These are phyloP conservation scores for Rhadina sibilatrix DNA, from an alignment of 2,113 vertebrate genomes.

Conservation along the genomic window DNA sequence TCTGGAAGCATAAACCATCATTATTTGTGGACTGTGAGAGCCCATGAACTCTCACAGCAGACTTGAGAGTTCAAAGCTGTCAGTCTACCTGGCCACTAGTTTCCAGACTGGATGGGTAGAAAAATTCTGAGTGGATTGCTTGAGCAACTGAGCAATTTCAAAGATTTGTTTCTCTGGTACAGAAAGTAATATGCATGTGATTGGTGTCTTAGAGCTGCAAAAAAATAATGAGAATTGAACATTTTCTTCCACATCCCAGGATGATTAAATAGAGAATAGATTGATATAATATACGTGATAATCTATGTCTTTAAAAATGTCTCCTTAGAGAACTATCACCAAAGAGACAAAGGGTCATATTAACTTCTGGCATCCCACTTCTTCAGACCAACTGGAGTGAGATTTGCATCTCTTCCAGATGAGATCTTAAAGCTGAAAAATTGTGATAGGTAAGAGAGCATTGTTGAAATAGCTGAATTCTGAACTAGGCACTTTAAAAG, in stretches of 20 bases:
- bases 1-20: not conserved
- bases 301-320: not conserved
- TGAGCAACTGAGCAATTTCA: not conserved
- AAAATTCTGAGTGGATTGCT: not conserved
- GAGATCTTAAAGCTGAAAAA: constrained; percentile 26
- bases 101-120: not conserved
- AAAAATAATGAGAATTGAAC: not conserved
- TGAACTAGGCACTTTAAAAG: not conserved
- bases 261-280: not conserved
- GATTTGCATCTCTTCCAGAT: constrained; percentile 4
- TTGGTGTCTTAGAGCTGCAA: not conserved
- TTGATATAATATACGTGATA: not conserved
- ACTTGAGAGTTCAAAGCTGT: not conserved
- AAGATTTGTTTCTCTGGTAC: not conserved
- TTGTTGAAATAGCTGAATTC: not conserved
- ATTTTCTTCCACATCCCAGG: not conserved
- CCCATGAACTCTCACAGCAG: not conserved
- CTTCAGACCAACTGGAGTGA: not conserved
- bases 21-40: too few species aligned
- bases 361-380: not conserved
- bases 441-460: not conserved
- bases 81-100: not conserved
- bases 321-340: not conserved
- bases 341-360: not conserved
- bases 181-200: not conserved